Percentiles rank a stretch among this genome's conserved stretches.
Evolutionary conservation across 2,888 invertebrate species (phyloP).

Genomic region (Chrysolina oricalcia): DNA sequence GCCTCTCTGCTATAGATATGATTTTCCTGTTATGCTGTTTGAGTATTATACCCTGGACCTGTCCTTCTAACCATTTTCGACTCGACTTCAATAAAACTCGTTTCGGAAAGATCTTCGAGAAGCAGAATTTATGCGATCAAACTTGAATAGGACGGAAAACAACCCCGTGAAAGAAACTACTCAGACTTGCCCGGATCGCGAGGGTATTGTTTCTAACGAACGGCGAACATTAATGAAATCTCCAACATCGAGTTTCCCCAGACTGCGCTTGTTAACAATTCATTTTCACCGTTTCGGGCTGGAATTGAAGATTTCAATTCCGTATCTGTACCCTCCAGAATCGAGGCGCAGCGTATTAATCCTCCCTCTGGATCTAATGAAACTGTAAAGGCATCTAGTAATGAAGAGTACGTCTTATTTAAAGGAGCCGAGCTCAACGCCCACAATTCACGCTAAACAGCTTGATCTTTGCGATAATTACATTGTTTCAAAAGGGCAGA

Average conservation of each 20-base stretch:
- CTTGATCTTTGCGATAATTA: slow-evolving; percentile 57
- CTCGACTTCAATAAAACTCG: too few species aligned
- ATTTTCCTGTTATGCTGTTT: too few species aligned
- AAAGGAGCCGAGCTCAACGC: slow-evolving; percentile 43
- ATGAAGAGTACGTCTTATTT: slow-evolving; percentile 41
- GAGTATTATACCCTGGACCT: too few species aligned
- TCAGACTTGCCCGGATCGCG: background rate
- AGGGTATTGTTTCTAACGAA: slow-evolving; percentile 7
- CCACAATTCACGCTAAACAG: slow-evolving; percentile 57
- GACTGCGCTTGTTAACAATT: slow-evolving; percentile 17
- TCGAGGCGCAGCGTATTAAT: slow-evolving; percentile 6
- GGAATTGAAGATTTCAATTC: slow-evolving; percentile 17
- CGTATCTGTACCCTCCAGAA: slow-evolving; percentile 21
- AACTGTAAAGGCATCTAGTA: slow-evolving; percentile 35
- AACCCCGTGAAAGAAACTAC: background rate
- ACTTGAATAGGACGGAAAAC: background rate
- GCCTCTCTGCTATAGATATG: too few species aligned
- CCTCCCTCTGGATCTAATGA: slow-evolving; percentile 27
- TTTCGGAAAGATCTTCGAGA: too few species aligned
- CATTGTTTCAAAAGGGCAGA: slow-evolving; percentile 44
- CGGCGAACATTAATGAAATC: slow-evolving; percentile 9
- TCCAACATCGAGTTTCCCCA: background rate
- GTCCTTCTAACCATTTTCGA: too few species aligned
- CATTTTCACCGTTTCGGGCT: slow-evolving; percentile 15
- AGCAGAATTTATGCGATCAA: background rate